Conservation (phyloP, 2,113 vertebrate genomes). For the Cinclus mexicanus region DNA sequence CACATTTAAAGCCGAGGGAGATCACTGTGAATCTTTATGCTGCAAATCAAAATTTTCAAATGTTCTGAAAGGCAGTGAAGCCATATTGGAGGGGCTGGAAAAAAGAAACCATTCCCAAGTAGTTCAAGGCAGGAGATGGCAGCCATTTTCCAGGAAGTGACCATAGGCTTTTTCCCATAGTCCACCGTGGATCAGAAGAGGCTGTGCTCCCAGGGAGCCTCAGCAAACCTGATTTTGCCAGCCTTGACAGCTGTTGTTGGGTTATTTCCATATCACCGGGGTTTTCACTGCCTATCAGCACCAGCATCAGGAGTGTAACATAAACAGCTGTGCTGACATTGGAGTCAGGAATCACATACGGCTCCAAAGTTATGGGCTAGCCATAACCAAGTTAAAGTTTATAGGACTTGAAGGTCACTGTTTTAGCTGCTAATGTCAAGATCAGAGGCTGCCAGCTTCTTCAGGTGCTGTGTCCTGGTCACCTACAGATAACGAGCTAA, state of each 20-base stretch:
- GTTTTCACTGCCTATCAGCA: neutral
- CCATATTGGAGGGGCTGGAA: neutral
- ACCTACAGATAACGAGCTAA: neutral
- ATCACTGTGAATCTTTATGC: neutral
- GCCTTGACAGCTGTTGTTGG: neutral
- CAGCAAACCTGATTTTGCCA: neutral
- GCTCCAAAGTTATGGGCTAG: neutral
- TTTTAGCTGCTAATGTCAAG: neutral
- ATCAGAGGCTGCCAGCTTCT: neutral
- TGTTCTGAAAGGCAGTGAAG: neutral
- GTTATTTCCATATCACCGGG: fast-evolving
- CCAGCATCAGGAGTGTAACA: neutral
- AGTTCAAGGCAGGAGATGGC: neutral
- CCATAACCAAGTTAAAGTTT: neutral
- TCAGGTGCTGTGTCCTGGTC: neutral
- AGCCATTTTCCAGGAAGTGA: neutral
- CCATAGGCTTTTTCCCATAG: neutral
- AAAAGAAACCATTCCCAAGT: neutral
- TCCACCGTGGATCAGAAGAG: fast-evolving
- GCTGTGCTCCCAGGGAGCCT: neutral
- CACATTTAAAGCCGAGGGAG: neutral
- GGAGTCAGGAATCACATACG: neutral
- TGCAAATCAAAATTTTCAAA: neutral
- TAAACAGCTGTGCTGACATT: fast-evolving
- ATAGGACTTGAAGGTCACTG: neutral